These are phyloP conservation scores for Chymomyza procnemis DNA, from an alignment of 2,888 invertebrate species.

Conservation along the genomic window DNA sequence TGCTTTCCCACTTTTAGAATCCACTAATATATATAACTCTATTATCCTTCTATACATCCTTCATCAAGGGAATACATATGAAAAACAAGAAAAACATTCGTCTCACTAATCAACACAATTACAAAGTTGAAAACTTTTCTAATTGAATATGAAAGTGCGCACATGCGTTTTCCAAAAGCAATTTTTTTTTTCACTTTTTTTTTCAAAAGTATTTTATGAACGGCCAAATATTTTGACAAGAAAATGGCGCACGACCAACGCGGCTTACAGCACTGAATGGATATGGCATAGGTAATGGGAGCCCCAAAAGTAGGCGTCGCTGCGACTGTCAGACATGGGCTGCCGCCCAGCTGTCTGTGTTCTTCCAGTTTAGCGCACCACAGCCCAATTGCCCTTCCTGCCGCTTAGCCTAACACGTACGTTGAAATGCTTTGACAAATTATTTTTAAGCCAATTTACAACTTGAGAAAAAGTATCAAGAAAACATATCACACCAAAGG, in stretches of 20 bases:
- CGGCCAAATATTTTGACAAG: conserved; percentile 57
- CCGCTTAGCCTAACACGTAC: conserved; percentile 26
- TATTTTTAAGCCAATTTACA: conserved; percentile 76
- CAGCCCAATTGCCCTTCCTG: neutral
- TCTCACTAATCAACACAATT: conserved; percentile 69
- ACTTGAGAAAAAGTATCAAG: conserved; percentile 71
- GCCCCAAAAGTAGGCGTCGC: conserved; percentile 27
- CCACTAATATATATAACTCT: too few species aligned
- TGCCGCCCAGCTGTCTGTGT: conserved; percentile 20
- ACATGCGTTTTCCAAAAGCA: conserved; percentile 69
- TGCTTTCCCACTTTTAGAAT: too few species aligned
- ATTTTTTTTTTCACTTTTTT: conserved; percentile 44
- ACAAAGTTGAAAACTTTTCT: conserved; percentile 70
- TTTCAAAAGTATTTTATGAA: neutral
- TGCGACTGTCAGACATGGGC: conserved; percentile 12
- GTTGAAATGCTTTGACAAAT: conserved; percentile 74
- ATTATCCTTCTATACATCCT: neutral
- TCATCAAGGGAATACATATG: neutral
- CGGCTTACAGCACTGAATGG: neutral
- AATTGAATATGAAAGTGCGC: conserved; percentile 73
- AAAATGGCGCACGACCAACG: conserved; percentile 44
- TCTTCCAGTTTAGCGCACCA: neutral
- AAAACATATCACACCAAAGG: conserved; percentile 64
- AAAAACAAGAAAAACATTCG: neutral
- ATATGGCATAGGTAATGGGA: neutral